Percentiles rank a stretch among this genome's conserved stretches.
Conservation (phyloP, 2,113 vertebrate species). For the Coturnix japonica region DNA sequence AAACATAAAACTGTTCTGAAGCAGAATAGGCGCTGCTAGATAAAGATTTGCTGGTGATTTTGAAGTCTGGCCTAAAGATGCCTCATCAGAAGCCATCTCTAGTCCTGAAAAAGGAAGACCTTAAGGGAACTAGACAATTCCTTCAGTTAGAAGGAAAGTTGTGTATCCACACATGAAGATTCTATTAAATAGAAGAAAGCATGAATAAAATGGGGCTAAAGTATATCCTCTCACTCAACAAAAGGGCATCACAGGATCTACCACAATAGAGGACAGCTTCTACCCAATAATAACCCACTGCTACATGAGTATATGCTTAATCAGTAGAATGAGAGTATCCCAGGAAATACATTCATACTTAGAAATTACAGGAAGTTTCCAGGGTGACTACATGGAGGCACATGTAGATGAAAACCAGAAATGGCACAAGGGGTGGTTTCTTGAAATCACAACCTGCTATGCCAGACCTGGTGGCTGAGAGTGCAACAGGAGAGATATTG, state of each 20-base stretch:
- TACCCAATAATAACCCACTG: not conserved
- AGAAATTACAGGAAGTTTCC: not conserved
- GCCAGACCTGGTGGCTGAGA: not conserved
- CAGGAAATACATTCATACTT: not conserved
- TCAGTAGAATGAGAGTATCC: not conserved
- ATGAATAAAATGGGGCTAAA: not conserved
- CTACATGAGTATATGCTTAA: not conserved
- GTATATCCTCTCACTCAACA: not conserved
- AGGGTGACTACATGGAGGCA: not conserved
- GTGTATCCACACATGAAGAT: not conserved
- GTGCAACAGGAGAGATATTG: not conserved
- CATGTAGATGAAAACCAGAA: not conserved
- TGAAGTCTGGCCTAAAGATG: not conserved
- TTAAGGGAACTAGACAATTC: not conserved
- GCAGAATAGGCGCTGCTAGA: not conserved
- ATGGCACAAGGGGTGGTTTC: not conserved
- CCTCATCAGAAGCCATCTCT: not conserved
- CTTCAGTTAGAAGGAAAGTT: not conserved
- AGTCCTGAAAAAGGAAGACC: not conserved
- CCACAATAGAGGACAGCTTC: not conserved
- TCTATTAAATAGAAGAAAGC: not conserved
- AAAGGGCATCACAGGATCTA: fast-evolving
- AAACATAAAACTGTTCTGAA: not conserved
- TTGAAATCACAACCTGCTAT: slow-evolving; percentile 23
- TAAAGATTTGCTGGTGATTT: not conserved